A percentile compares a stretch with the other conserved stretches of the same genome.
These are phyloP conservation scores for Porites lobata DNA, from an alignment of 92 coral and sea anemone genomes.

Conservation along the genomic window DNA sequence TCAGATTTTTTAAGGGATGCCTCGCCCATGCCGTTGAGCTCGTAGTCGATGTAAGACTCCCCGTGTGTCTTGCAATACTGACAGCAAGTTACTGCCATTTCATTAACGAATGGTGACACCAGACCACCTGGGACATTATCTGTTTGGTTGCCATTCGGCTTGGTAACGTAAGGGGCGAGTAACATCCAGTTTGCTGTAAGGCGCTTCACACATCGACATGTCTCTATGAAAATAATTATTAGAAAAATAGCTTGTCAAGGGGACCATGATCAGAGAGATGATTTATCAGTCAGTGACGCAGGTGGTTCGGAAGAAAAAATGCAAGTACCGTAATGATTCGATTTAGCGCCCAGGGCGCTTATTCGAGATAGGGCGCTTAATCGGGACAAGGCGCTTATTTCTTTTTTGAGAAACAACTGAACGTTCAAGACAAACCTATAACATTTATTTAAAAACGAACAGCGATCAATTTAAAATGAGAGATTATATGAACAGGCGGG, in stretches of 20 bases:
- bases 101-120: constrained; percentile 29
- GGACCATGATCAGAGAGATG: too few relatives aligned
- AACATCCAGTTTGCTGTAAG: constrained; percentile 51
- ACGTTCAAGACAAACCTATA: background rate
- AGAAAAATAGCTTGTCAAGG: background rate
- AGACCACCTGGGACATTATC: constrained; percentile 8
- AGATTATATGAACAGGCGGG: too few relatives aligned
- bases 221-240: constrained; percentile 8
- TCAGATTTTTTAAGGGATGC: constrained; percentile 7
- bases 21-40: constrained; percentile 18
- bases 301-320: too few relatives aligned
- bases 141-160: background rate
- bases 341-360: constrained; percentile 38
- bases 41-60: constrained; percentile 22
- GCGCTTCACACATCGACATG: constrained; percentile 54
- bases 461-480: too few relatives aligned
- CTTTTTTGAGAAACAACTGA: background rate
- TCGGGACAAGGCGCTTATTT: constrained; percentile 59
- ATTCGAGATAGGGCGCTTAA: constrained; percentile 69
- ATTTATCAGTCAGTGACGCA: too few relatives aligned
- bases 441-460: background rate
- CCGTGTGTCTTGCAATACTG: constrained; percentile 51
- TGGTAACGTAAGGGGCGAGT: constrained; percentile 35
- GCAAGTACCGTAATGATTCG: too few relatives aligned
- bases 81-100: constrained; percentile 55